Evolutionary conservation across 2,888 invertebrate species (phyloP).

Genomic region (Cephus pygmeus): DNA sequence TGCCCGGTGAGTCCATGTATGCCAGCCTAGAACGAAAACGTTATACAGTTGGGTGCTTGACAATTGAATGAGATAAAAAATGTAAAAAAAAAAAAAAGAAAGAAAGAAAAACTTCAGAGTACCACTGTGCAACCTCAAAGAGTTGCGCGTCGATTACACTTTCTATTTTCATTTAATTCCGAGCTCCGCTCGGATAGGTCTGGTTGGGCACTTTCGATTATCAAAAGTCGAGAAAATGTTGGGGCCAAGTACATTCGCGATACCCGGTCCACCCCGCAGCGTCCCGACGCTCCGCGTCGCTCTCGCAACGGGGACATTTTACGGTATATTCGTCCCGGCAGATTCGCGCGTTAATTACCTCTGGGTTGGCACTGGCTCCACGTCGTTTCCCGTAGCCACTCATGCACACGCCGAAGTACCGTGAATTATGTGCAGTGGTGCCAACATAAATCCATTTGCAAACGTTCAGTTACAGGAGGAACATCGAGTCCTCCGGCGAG

Average conservation of each 20-base stretch:
- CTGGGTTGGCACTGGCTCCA: constrained; percentile 23
- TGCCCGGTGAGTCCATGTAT: constrained; percentile 89
- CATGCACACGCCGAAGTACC: constrained; percentile 40
- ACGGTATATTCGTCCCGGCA: constrained; percentile 28
- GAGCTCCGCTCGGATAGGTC: not conserved
- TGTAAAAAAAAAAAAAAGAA: no score
- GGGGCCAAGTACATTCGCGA: not conserved
- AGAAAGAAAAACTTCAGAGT: not conserved
- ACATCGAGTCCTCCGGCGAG: constrained; percentile 26
- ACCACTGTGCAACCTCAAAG: no score
- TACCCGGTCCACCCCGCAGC: no score
- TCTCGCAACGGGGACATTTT: constrained; percentile 19
- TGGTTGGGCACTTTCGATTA: not conserved
- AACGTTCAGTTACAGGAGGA: constrained; percentile 37
- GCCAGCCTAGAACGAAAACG: constrained; percentile 72
- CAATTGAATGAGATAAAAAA: not conserved
- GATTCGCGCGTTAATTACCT: constrained; percentile 48
- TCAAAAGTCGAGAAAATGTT: not conserved
- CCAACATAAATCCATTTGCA: constrained; percentile 48
- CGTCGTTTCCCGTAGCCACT: constrained; percentile 25
- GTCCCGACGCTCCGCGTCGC: not conserved
- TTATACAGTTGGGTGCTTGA: not conserved
- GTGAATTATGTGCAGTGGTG: constrained; percentile 43
- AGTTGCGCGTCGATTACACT: not conserved
- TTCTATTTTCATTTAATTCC: no score